These are phyloP conservation scores for Spheniscus humboldti DNA, from an alignment of 2,797 vertebrate species.

Conservation along the genomic window DNA sequence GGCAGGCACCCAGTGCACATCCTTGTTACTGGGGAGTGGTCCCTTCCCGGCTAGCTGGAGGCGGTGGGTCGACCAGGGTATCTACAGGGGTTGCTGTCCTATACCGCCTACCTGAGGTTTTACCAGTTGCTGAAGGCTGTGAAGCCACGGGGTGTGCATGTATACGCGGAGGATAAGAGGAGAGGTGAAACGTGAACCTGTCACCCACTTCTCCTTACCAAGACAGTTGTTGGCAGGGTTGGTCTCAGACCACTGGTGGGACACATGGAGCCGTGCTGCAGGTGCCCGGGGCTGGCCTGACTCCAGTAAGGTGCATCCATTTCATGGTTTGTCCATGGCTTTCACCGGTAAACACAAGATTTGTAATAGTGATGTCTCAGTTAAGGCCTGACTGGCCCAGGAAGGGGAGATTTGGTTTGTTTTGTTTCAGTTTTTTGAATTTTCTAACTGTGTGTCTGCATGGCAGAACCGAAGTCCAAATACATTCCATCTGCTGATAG, in stretches of 20 bases:
- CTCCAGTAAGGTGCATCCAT: neutral
- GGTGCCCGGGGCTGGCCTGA: neutral
- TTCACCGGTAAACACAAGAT: neutral
- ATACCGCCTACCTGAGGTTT: neutral
- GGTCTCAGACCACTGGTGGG: neutral
- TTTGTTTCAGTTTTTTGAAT: neutral
- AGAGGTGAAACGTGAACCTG: neutral
- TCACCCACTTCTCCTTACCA: neutral
- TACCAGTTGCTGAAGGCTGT: neutral
- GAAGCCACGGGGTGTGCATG: accelerated
- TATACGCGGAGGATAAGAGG: neutral
- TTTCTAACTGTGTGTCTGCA: neutral
- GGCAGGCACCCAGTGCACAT: neutral
- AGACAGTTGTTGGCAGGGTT: neutral
- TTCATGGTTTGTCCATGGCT: neutral
- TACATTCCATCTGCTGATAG: neutral
- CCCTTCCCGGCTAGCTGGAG: neutral
- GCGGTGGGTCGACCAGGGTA: neutral
- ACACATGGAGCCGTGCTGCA: neutral
- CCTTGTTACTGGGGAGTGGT: neutral
- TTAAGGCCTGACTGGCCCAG: neutral
- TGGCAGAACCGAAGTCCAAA: neutral
- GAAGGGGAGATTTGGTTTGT: neutral
- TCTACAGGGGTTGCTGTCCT: neutral
- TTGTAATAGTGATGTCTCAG: neutral